Percentiles rank a stretch among this genome's conserved stretches.
Evolutionary conservation across 1,140 invertebrate species (phyloP).

Genomic region (Listronotus oregonensis): DNA sequence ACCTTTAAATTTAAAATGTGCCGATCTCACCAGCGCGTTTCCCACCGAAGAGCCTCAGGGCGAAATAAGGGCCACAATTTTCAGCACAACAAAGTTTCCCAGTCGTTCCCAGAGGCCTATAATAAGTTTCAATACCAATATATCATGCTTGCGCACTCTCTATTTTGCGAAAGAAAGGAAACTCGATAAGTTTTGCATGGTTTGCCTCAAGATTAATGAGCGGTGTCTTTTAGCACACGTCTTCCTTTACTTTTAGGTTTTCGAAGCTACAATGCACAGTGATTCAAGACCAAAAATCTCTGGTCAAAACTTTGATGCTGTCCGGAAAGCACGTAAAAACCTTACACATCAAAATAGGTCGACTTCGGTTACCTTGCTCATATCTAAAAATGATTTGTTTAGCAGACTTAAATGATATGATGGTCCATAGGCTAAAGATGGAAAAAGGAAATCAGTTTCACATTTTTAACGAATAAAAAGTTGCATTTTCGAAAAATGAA

Average conservation of each 20-base stretch:
- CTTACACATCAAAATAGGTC: too few relatives aligned
- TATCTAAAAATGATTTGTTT: too few relatives aligned
- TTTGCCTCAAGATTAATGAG: constrained; percentile 56
- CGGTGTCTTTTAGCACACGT: constrained; percentile 51
- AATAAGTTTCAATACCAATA: constrained; percentile 56
- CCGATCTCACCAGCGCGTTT: constrained; percentile 18
- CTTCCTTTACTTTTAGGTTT: constrained; percentile 33
- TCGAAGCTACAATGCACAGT: not conserved
- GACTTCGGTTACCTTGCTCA: too few relatives aligned
- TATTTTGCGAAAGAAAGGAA: constrained; percentile 34
- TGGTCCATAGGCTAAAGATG: too few relatives aligned
- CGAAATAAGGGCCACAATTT: constrained; percentile 32
- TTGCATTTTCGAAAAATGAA: too few relatives aligned
- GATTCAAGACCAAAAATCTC: too few relatives aligned
- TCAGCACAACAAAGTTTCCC: constrained; percentile 39
- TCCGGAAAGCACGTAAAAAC: too few relatives aligned
- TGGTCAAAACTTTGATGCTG: too few relatives aligned
- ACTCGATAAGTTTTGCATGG: constrained; percentile 56
- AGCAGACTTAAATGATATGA: too few relatives aligned
- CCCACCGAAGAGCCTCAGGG: constrained; percentile 16
- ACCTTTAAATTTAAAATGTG: constrained; percentile 28
- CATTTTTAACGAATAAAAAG: too few relatives aligned
- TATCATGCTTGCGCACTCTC: constrained; percentile 49
- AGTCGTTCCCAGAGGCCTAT: constrained; percentile 51
- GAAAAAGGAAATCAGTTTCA: too few relatives aligned